Evolutionary conservation across 2,113 vertebrate species (phyloP).

Genomic region (Turdus rufiventris): DNA sequence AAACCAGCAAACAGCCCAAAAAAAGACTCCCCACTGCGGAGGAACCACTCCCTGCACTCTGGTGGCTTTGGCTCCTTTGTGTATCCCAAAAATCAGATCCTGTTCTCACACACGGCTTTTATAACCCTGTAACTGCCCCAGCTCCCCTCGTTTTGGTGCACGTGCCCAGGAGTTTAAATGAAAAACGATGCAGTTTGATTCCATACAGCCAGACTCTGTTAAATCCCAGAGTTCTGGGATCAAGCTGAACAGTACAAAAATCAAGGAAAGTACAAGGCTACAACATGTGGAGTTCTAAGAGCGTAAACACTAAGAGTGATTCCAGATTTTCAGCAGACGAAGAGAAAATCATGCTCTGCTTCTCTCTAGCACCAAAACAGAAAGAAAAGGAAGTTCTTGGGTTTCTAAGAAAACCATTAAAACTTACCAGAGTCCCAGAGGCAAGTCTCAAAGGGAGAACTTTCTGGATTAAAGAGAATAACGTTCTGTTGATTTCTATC

Average conservation of each 20-base stretch:
- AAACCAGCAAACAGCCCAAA: not conserved
- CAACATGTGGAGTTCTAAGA: not conserved
- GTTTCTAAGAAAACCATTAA: constrained; percentile 41
- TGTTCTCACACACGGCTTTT: not conserved
- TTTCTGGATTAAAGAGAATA: constrained; percentile 18
- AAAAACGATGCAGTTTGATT: not conserved
- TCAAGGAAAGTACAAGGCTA: not conserved
- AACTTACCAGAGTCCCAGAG: not conserved
- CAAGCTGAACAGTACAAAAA: not conserved
- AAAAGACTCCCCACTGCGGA: not conserved
- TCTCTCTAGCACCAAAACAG: constrained; percentile 38
- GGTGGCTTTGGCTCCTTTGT: not conserved
- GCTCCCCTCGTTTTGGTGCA: not conserved
- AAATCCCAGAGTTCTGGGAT: not conserved
- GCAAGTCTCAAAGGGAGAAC: constrained; percentile 5
- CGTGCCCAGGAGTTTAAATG: not conserved
- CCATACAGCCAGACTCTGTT: not conserved
- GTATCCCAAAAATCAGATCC: not conserved
- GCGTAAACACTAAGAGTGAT: not conserved
- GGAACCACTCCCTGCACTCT: not conserved
- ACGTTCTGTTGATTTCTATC: constrained; percentile 5
- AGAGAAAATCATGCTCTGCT: constrained; percentile 34
- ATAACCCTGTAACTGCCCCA: not conserved
- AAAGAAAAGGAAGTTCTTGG: constrained; percentile 37
- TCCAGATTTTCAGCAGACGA: constrained; percentile 32